Evolutionary conservation across 2,113 vertebrate species (phyloP), one percentile per base, ranked within the genome.

Genomic region (Mus pahari): DNA sequence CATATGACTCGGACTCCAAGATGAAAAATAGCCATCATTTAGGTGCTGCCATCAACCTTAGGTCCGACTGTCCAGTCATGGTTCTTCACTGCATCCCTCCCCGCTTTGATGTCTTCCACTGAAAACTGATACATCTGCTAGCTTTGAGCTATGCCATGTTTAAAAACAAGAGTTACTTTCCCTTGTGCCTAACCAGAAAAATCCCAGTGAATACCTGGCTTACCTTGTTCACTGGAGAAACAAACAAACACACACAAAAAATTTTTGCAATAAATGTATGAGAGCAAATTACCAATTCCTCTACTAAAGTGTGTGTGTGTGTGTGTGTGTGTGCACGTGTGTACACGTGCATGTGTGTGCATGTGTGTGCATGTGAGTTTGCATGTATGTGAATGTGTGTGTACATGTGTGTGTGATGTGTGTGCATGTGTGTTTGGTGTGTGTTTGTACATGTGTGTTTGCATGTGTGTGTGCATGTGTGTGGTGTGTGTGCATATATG

Each of bases 161-260:
- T 75, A 86, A 94, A 87, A 42, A 53, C 8, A 39, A 88, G 13
- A 78, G 70, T 62, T 31, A 9, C 66, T 88, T 84, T 77, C 70
- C 62, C 39, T 89, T 66, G 60, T 11, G 26, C 90, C 93, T 86
- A 45, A 53, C 22, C 60, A 89, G 33, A 77, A 95, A 13, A 58
- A 74, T 78, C 66, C 71, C n/a, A 74, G 1, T 28, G 36, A 96
- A 75, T 5, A 70, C 53, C 75, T 77, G 26, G 3, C 64, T 39
- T 87, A 60, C 1, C 45, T 95, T 92, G 91, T 91, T 82, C 55
- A 60, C 39, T 66, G 75, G 66, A 79, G 74, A 95, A 96, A 50
- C 55, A 19, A 90, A 70, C 84, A 84, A 71, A 33, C 3, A 68
- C 95, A 55, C 19, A 91, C 70, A 93, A 87, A 71, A 20, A 68